These are phyloP conservation scores for Bos javanicus DNA, from an alignment of 2,113 vertebrate species.

Conservation along the genomic window DNA sequence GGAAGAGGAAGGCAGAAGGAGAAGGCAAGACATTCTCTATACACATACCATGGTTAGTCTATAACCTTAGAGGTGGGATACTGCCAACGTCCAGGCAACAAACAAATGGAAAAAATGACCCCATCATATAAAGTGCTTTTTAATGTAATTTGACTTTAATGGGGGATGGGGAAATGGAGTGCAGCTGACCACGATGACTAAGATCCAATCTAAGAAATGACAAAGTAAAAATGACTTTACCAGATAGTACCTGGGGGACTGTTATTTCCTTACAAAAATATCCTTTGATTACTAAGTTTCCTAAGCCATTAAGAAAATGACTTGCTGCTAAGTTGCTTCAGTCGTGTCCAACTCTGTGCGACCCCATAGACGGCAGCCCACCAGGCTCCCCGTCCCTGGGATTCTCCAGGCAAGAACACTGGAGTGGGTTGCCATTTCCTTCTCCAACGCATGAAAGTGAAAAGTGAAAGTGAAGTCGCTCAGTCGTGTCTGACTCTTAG, in stretches of 20 bases:
- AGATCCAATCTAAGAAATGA: not conserved
- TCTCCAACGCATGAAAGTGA: too few relatives aligned
- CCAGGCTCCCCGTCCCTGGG: too few relatives aligned
- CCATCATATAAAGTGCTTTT: not conserved
- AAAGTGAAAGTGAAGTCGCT: too few relatives aligned
- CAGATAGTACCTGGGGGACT: not conserved
- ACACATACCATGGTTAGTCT: not conserved
- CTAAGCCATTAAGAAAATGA: not conserved
- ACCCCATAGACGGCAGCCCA: too few relatives aligned
- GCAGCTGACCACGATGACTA: not conserved
- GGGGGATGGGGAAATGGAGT: not conserved
- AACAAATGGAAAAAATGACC: not conserved
- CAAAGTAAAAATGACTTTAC: not conserved
- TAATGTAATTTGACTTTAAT: not conserved
- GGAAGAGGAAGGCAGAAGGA: not conserved
- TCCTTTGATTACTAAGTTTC: not conserved
- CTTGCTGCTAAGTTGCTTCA: not conserved
- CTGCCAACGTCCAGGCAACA: not conserved
- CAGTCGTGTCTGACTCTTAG: too few relatives aligned
- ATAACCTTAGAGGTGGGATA: not conserved
- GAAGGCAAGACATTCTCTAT: not conserved
- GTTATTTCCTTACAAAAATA: not conserved
- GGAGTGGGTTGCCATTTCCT: too few relatives aligned
- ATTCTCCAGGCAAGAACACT: too few relatives aligned
- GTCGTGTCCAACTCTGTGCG: too few relatives aligned